Conservation (phyloP, 1,140 invertebrate species). For the Trypoxylus dichotomus region DNA sequence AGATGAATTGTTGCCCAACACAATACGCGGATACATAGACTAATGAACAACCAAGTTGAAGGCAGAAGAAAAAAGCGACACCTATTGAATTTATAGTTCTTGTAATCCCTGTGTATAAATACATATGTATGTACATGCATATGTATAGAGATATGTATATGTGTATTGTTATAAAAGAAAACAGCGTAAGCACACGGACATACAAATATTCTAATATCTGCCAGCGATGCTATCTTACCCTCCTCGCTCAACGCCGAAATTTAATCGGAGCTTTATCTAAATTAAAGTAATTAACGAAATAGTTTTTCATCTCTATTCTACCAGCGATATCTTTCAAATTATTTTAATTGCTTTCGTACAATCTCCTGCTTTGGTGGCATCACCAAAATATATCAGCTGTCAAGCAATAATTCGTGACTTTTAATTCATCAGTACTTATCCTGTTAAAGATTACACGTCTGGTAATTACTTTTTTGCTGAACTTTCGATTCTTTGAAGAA, state of each 20-base stretch:
- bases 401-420: no score
- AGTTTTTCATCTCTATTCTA: not conserved
- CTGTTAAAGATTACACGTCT: no score
- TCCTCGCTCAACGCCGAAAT: constrained; percentile 9
- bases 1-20: not conserved
- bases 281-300: constrained; percentile 11
- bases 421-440: no score
- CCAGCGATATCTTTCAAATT: not conserved
- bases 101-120: not conserved
- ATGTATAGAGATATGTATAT: not conserved
- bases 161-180: not conserved
- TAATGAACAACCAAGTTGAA: not conserved
- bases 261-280: constrained; percentile 19
- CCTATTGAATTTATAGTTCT: constrained; percentile 20
- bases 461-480: no score
- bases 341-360: not conserved
- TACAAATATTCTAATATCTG: not conserved
- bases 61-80: constrained; percentile 1
- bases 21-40: not conserved
- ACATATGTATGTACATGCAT: not conserved
- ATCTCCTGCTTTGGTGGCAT: not conserved
- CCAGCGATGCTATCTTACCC: not conserved
- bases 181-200: not conserved
- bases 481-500: no score
- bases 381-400: no score